Base-by-base conservation (phyloP, 35 echinoderm and acorn worm genomes). In the Apostichopus parvimensis region DNA sequence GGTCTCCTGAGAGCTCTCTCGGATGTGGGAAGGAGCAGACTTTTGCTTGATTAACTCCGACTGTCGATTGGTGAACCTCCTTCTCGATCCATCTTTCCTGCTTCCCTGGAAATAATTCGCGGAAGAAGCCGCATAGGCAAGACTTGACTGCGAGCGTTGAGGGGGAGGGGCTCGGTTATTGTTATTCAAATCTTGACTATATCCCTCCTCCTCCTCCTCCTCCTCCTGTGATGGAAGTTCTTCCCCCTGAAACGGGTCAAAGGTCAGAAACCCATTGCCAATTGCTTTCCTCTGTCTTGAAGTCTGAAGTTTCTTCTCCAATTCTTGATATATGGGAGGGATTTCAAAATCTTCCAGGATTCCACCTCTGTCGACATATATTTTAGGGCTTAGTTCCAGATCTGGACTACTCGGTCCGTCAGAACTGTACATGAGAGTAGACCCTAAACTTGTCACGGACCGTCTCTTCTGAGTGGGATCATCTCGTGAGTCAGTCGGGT, bases 311-410 rank as follows among this genome's bases (percentile, higher is more conserved):
- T 57, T 71, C 72, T 72, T 45, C 52, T 88, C 86, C 24, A 25
- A 6, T 88, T 65, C 86, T 26, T 88, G 86, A 21, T 88, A 88
- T 45, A 54, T 68, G 17, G 68, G 61, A 52, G 86, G 86, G 6
- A 88, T 88, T 23, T 88, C 86, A 88, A 88, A 88, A 73, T 88
- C 86, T 52, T 88, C 62, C n/a, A 72, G 53, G 6, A 15, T 73
- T 52, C 86, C 86, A 73, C 72, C 68, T 65, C 34, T 53, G 34
- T 88, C 54, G 2, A 70, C 70, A 20, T 65, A 88, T 14, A 88
- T 88, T 62, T 88, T 68, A 10, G 60, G 20, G 13, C 86, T 72
- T 3, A 17, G 14, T 34, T 72, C 86, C 0, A 53, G 18, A 88
- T 88, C 86, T 45, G 86, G 68, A 23, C 68, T 88, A 52, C 60